Evolutionary conservation across 2,797 vertebrate genomes (phyloP), one percentile per base, ranked within the genome.

Genomic region (Varecia variegata): DNA sequence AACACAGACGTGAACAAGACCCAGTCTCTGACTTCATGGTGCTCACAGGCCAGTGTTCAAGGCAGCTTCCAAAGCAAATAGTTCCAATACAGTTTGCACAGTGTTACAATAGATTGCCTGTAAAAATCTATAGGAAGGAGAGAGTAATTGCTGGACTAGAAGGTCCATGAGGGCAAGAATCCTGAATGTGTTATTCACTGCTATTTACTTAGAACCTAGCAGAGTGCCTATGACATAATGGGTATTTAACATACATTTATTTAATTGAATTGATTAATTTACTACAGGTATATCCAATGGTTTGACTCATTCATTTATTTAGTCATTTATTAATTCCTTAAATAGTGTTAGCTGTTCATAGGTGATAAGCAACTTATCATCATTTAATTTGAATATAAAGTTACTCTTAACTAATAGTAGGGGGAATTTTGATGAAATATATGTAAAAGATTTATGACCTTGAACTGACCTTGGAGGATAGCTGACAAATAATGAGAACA

Each of bases 111-210:
- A 60, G 14, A 67, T 27, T 62, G 35, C 30, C 13, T 81, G 74
- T 88, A 35, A 70, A 95, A 96, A 97, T 17, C n/a, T 68, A 86
- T 32, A 86, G 17, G 62, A 81, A 73, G 38, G 45, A 73, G 40
- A 70, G 32, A 73, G 47, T 84, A 56, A 35, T 62, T 65, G 17
- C 38, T 65, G 25, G 58, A 65, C 17, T 45, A 17, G 38, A 45
- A 38, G 4, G 5, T 58, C n/a, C 35, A 6, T 0, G 12, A 94
- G 23, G 56, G 30, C 30, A 79, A 60, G 17, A 43, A 70, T 91
- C 13, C 20, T 62, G 7, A 76, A 5, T 81, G 4, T 79, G 2
- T 40, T 58, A 20, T 54, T 90, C 17, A 56, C 8, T 35, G 5
- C 9, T 40, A 2, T 15, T 43, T 67, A 54, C 23, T 30, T 43